Percentiles rank a stretch among this genome's conserved stretches.
These are phyloP conservation scores for Danio albolineatus DNA, from an alignment of 2,797 vertebrate genomes.

Conservation along the genomic window DNA sequence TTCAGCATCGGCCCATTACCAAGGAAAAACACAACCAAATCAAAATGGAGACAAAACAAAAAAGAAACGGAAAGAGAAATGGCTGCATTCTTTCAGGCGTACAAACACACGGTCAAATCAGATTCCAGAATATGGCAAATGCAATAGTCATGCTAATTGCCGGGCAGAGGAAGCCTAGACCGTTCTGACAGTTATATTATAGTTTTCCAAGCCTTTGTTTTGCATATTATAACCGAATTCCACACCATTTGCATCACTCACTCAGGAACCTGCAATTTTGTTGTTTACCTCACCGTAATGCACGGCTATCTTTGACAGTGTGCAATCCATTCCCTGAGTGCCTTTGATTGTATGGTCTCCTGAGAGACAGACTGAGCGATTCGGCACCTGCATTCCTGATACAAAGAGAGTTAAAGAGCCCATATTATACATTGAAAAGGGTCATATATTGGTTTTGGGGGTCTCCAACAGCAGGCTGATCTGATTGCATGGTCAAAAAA, in stretches of 20 bases:
- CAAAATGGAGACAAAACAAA: slow-evolving; percentile 34
- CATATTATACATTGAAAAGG: too few species aligned
- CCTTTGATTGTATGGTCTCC: slow-evolving; percentile 49
- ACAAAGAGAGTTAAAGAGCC: slow-evolving; percentile 39
- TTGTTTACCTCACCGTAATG: slow-evolving; percentile 67
- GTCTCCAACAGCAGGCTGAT: too few species aligned
- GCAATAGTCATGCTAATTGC: slow-evolving; percentile 54
- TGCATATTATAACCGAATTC: slow-evolving; percentile 63
- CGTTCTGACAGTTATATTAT: slow-evolving; percentile 65
- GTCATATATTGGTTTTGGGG: too few species aligned
- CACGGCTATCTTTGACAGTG: slow-evolving; percentile 58
- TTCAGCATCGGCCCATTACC: slow-evolving; percentile 60
- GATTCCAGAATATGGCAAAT: slow-evolving; percentile 57
- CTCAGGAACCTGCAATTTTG: slow-evolving; percentile 65
- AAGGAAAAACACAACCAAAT: slow-evolving; percentile 57
- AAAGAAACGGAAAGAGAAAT: slow-evolving; percentile 29
- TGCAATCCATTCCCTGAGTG: slow-evolving; percentile 59
- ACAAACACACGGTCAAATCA: slow-evolving; percentile 33
- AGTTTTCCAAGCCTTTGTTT: slow-evolving; percentile 59
- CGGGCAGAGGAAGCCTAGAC: slow-evolving; percentile 42
- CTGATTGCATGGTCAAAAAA: too few species aligned
- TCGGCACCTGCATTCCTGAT: slow-evolving; percentile 35
- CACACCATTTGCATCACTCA: slow-evolving; percentile 56
- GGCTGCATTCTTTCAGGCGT: slow-evolving; percentile 27
- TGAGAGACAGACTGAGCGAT: slow-evolving; percentile 20